A percentile compares a stretch with the other conserved stretches of the same genome.
Conservation (phyloP, 2,113 vertebrate genomes). For the Pseudopodoces humilis region DNA sequence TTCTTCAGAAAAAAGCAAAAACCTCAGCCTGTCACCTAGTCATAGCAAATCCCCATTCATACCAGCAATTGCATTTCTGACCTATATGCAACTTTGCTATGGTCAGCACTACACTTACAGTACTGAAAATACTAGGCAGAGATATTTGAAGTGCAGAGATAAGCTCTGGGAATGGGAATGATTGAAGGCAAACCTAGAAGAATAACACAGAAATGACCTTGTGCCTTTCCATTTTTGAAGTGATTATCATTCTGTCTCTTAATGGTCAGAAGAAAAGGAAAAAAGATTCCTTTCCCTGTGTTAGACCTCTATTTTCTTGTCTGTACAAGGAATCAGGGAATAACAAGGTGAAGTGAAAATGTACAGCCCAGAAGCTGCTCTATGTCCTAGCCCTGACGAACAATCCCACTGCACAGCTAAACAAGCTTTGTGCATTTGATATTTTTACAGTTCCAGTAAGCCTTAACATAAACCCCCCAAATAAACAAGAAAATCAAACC, state of each 20-base stretch:
- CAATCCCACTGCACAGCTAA: background rate
- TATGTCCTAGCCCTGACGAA: background rate
- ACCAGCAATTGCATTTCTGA: background rate
- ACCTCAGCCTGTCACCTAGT: background rate
- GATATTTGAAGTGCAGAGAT: background rate
- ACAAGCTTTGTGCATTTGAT: background rate
- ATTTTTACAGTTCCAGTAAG: background rate
- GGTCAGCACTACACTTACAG: background rate
- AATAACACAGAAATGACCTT: background rate
- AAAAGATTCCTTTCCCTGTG: background rate
- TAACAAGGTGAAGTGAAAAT: background rate
- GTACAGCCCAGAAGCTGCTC: background rate
- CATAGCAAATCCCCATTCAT: background rate
- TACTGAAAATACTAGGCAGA: background rate
- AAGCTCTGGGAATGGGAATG: background rate
- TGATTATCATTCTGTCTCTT: background rate
- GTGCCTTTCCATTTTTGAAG: background rate
- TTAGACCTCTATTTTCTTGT: background rate
- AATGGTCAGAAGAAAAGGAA: background rate
- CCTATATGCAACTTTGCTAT: fast-evolving
- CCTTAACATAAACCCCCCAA: background rate
- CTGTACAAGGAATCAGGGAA: background rate
- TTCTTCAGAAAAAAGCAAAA: background rate
- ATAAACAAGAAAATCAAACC: background rate
- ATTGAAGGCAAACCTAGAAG: background rate